Conservation (phyloP, 2,797 vertebrate species). For the Sebastes nivosus region DNA sequence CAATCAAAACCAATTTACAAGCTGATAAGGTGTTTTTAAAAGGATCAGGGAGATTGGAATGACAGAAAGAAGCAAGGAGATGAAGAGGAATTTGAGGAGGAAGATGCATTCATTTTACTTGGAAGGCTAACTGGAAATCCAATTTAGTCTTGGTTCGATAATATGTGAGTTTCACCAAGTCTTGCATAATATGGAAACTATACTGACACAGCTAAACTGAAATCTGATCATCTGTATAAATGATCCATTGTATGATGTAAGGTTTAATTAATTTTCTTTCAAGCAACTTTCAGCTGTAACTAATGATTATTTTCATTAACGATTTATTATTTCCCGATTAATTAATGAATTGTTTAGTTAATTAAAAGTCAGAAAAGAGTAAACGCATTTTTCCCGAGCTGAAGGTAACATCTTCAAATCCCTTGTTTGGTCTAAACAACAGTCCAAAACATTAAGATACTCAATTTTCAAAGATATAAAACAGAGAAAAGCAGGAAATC, state of each 20-base stretch:
- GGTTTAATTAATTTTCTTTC: neutral
- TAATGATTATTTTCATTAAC: neutral
- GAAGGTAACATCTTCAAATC: neutral
- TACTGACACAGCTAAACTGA: neutral
- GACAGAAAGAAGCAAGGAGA: neutral
- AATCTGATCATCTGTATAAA: neutral
- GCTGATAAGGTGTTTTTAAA: neutral
- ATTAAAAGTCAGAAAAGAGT: neutral
- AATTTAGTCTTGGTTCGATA: conserved; percentile 5
- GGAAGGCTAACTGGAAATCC: conserved; percentile 27
- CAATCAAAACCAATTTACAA: neutral
- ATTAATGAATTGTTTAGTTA: neutral
- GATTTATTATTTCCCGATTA: neutral
- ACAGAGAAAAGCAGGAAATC: neutral
- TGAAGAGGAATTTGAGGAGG: neutral
- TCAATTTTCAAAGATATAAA: neutral
- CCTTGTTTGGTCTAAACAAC: neutral
- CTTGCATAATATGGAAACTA: conserved; percentile 24
- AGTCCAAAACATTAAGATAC: neutral
- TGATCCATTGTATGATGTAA: neutral
- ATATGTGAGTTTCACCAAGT: conserved; percentile 24
- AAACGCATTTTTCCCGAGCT: neutral
- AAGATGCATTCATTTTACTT: conserved; percentile 15
- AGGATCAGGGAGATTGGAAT: neutral
- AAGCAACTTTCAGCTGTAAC: neutral